Percentiles rank a stretch among this genome's conserved stretches.
These are phyloP conservation scores for Aleiodes alternator DNA, from an alignment of 2,888 invertebrate genomes.

Conservation along the genomic window DNA sequence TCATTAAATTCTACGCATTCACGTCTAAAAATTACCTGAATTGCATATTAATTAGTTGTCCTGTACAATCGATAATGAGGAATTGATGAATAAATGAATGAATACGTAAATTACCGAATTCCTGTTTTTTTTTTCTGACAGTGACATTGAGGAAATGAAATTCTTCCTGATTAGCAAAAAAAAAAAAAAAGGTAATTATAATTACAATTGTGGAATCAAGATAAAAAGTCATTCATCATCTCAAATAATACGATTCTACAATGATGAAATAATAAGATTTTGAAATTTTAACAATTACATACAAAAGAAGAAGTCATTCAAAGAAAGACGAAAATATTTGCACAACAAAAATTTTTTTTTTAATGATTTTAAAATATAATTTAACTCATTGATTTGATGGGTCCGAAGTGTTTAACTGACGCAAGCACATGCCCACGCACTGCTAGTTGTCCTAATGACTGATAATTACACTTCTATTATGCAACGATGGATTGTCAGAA, in stretches of 20 bases:
- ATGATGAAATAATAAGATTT: too few species aligned
- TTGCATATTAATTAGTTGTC: background rate
- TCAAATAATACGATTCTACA: too few species aligned
- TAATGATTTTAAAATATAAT: background rate
- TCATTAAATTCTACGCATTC: constrained; percentile 35
- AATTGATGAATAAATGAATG: constrained; percentile 2
- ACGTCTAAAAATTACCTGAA: constrained; percentile 29
- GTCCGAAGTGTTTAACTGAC: constrained; percentile 56
- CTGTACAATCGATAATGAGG: background rate
- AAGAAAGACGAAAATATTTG: background rate
- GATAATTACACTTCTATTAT: constrained; percentile 63
- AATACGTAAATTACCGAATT: background rate
- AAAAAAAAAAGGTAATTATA: too few species aligned
- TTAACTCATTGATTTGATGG: constrained; percentile 15
- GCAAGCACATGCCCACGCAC: constrained; percentile 55
- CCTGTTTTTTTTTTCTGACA: too few species aligned
- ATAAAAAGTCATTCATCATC: too few species aligned
- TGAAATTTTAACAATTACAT: too few species aligned
- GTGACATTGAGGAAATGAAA: too few species aligned
- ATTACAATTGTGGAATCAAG: too few species aligned
- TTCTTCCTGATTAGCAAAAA: too few species aligned
- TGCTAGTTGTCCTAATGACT: constrained; percentile 62
- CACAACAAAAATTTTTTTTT: background rate
- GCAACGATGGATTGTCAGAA: constrained; percentile 43
- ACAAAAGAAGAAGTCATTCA: too few species aligned